These are phyloP conservation scores for Oryzias melastigma DNA, from an alignment of 2,113 vertebrate genomes.

Conservation along the genomic window DNA sequence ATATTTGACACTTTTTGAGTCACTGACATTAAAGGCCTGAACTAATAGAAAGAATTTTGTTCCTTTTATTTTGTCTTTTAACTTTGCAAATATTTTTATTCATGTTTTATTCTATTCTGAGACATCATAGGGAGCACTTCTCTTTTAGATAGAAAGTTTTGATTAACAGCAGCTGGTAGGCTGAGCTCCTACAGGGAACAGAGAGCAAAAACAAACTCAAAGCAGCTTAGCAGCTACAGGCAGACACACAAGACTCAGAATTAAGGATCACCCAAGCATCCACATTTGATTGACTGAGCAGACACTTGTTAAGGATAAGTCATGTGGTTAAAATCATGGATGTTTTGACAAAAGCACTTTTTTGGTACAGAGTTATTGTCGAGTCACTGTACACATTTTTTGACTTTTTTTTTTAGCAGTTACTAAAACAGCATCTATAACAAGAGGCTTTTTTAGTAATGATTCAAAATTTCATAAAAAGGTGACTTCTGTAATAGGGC, in stretches of 20 bases:
- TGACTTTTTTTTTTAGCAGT: not conserved
- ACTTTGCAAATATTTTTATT: no score
- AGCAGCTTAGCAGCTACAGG: constrained; percentile 21
- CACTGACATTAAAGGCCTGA: no score
- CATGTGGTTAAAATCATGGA: not conserved
- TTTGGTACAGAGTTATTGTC: not conserved
- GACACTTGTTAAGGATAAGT: not conserved
- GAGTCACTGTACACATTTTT: not conserved
- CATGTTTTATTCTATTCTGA: no score
- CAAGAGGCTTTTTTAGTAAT: no score
- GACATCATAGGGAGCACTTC: no score
- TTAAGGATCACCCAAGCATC: not conserved
- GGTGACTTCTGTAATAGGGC: no score
- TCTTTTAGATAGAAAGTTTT: not conserved
- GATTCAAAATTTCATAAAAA: no score
- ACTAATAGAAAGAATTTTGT: no score
- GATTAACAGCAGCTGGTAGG: constrained; percentile 38
- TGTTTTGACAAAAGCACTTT: not conserved
- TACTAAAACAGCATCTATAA: not conserved
- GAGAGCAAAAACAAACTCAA: constrained; percentile 11
- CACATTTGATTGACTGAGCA: constrained; percentile 2
- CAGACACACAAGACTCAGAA: constrained; percentile 4
- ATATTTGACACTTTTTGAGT: no score
- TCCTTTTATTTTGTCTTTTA: no score
- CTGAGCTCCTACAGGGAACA: constrained; percentile 12